Evolutionary conservation across 2,113 vertebrate species (phyloP), one percentile per base, ranked within the genome.

Genomic region (Coptodon rendalli): DNA sequence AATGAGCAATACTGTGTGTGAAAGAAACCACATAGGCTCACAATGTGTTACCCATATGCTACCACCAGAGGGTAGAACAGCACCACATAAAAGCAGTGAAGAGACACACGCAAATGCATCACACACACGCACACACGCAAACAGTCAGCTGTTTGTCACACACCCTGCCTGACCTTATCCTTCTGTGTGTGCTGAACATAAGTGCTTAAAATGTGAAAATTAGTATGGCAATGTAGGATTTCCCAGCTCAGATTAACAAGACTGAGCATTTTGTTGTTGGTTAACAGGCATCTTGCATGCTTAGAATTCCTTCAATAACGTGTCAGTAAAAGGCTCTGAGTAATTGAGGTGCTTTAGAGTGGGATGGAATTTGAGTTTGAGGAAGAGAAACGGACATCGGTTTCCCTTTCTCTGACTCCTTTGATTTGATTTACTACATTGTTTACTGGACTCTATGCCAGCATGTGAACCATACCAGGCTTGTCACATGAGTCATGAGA

Each of bases 11-110:
- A 19, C 8, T 48, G 24, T 17, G 22, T 27, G 24, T 17, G 14
- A 45, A 76, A 40, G 1, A 48, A 76, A 76, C 9, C 40, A 29
- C 24, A 48, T 14, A 57, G 16, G 9, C 2, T 81, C 79, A 57
- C 12, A 22, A 3, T 52, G 86, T 40, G 9, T 68, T 63, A 43
- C 59, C 1, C 2, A 9, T 9, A 61, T 43, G 7, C 22, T 3
- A 86, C 86, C 94, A 95, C 86, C 89, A 94, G 92, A 83, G 61
- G 92, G 12, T 93, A 88, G 84, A 14, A 81, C 22, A 86, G 9
- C 84, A 31, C 79, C 4, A 43, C 7, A 48, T 19, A 68, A 6
- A 16, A 24, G 19, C 45, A 71, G 8, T 4, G n/a, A 11, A 11
- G 2, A 48, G 17, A 76, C 27, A 78, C 45, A 40, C 0, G 2